These are phyloP conservation scores for Lomographa bimaculata DNA, from an alignment of 2,888 invertebrate species.

Conservation along the genomic window DNA sequence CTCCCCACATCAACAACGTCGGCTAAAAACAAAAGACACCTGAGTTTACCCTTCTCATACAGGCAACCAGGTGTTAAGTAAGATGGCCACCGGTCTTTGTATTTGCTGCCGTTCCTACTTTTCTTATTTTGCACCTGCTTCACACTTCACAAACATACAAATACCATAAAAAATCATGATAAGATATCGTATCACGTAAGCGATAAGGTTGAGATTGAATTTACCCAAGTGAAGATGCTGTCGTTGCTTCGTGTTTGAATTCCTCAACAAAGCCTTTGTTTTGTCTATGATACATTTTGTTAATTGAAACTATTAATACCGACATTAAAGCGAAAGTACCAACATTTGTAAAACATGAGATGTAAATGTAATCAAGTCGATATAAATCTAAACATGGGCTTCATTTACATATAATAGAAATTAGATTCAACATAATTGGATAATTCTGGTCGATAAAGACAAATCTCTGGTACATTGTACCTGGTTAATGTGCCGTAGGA, in stretches of 20 bases:
- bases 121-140: conserved; percentile 52
- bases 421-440: conserved; percentile 45
- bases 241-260: conserved; percentile 32
- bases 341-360: conserved; percentile 31
- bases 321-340: conserved; percentile 28
- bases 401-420: conserved; percentile 52
- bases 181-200: no score
- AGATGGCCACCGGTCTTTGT: conserved; percentile 43
- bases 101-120: conserved; percentile 40
- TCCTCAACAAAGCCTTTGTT: conserved; percentile 42
- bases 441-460: conserved; percentile 43
- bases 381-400: conserved; percentile 34
- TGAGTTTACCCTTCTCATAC: conserved; percentile 26
- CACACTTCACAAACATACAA: conserved; percentile 18
- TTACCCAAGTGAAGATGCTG: background rate
- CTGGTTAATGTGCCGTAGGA: conserved; percentile 24
- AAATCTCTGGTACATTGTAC: conserved; percentile 30
- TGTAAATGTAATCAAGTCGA: conserved; percentile 40
- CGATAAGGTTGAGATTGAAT: conserved; percentile 26
- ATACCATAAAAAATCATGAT: no score
- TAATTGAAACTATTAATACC: conserved; percentile 40
- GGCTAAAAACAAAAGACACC: conserved; percentile 15
- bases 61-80: conserved; percentile 46
- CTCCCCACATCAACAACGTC: no score
- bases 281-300: conserved; percentile 39